Conservation (phyloP, 2,888 invertebrate species). For the Rhabditophanes sp. region DNA sequence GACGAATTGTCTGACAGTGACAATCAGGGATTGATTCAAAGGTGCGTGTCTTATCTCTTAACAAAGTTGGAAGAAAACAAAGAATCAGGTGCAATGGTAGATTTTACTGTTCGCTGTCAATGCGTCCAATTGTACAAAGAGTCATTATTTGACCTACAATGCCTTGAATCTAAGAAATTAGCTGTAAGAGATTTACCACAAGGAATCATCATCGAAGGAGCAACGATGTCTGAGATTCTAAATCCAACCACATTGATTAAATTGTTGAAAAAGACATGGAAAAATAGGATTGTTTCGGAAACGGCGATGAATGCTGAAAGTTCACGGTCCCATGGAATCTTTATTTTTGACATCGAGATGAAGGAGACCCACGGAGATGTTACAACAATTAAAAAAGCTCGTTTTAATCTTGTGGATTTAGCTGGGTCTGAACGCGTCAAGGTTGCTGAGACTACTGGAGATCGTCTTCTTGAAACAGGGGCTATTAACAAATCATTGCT, state of each 20-base stretch:
- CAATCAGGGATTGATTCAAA: slow-evolving; percentile 45
- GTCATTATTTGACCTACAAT: slow-evolving; percentile 1
- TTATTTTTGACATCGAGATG: slow-evolving; percentile 36
- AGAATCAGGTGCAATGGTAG: slow-evolving; percentile 29
- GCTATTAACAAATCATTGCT: slow-evolving; percentile 47
- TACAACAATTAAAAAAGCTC: slow-evolving; percentile 41
- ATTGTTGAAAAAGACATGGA: slow-evolving; percentile 38
- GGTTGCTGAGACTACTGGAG: slow-evolving; percentile 44
- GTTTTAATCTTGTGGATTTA: slow-evolving; percentile 48
- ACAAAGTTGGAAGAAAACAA: slow-evolving; percentile 37
- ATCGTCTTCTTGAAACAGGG: slow-evolving; percentile 45
- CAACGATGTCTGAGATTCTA: slow-evolving; percentile 8
- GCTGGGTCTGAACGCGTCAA: slow-evolving; percentile 48
- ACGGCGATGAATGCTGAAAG: slow-evolving; percentile 48
- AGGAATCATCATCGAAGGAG: slow-evolving; percentile 3
- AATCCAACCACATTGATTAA: slow-evolving; percentile 2
- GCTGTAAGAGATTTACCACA: slow-evolving; percentile 3
- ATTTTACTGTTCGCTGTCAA: slow-evolving; percentile 2
- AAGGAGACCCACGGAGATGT: slow-evolving; percentile 40
- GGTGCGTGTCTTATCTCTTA: slow-evolving; percentile 46
- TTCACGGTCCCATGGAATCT: slow-evolving; percentile 47
- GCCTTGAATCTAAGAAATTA: too few relatives aligned
- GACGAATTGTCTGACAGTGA: slow-evolving; percentile 43
- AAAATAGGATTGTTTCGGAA: slow-evolving; percentile 44
- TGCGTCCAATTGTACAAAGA: slow-evolving; percentile 39